Conservation (phyloP, 2,888 invertebrate species). For the Megastigmus dorsalis region DNA sequence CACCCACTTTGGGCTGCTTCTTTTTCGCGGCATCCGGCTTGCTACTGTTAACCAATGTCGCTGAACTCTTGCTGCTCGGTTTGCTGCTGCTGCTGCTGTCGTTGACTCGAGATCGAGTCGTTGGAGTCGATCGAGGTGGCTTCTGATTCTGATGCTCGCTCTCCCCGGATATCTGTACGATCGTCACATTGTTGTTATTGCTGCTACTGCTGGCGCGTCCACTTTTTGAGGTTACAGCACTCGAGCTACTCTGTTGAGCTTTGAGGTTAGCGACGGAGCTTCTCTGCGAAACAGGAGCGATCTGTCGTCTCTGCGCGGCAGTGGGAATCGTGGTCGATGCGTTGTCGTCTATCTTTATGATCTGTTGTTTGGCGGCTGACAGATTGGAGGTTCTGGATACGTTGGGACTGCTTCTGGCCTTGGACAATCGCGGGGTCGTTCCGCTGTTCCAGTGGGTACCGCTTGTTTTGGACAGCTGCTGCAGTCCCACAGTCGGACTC, state of each 20-base stretch:
- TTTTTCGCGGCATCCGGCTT: slow-evolving; percentile 55
- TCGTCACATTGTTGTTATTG: slow-evolving; percentile 55
- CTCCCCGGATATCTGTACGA: slow-evolving; percentile 57
- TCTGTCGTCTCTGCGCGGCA: background rate
- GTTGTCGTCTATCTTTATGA: slow-evolving; percentile 14
- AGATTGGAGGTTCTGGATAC: slow-evolving; percentile 60
- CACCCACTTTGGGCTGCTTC: slow-evolving; percentile 56
- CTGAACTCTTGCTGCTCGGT: background rate
- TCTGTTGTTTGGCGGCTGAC: background rate
- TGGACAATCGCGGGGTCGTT: slow-evolving; percentile 61
- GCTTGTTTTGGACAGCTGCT: background rate
- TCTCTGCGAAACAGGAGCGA: background rate
- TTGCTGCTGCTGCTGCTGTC: background rate
- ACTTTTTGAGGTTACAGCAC: background rate
- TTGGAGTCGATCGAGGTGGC: background rate
- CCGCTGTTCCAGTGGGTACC: slow-evolving; percentile 18
- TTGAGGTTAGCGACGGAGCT: background rate
- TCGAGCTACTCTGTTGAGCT: background rate
- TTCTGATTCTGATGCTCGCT: background rate
- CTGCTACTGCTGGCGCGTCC: background rate
- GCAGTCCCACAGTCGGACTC: slow-evolving; percentile 21
- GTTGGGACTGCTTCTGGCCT: slow-evolving; percentile 70
- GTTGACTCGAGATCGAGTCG: background rate
- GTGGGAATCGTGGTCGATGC: too few relatives aligned
- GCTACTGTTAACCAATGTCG: background rate